Evolutionary conservation across 2,113 vertebrate genomes (phyloP), one percentile per base, ranked within the genome.

Genomic region (Vidua chalybeata): DNA sequence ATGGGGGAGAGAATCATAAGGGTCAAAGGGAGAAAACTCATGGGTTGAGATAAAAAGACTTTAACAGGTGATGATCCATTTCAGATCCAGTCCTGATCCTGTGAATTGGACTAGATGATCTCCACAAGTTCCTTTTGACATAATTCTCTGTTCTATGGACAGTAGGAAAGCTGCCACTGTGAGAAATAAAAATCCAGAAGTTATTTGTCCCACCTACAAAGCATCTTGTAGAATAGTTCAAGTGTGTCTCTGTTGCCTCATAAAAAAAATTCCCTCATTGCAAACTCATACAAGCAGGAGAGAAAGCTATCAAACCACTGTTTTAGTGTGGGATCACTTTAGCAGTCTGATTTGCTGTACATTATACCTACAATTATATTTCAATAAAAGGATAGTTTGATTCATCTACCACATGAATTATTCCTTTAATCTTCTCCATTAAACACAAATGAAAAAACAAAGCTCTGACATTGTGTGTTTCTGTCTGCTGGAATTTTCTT

Each of bases 401-500:
- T 91, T 96, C 5, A 24, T 96, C 79, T 94, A 71, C 46, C 56
- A 76, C 68, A 90, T 68, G 26, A 93, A 76, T 78, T 91, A 84
- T 92, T 88, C 21, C 75, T 95, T 94, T 90, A 43, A 74, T 74
- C 12, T 80, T 68, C 66, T 93, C 37, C 66, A 84, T 92, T 81
- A 88, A 93, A 51, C 51, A 73, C 31, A 91, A 84, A 45, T 30
- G 18, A 82, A 71, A 86, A 78, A 79, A 30, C 28, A 75, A 85
- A 52, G 24, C 41, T 78, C 31, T 84, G 51, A 85, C 27, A 55
- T 28, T 31, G 2, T 31, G 12, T 83, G 43, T 20, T 37, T 89
- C 18, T 80, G 7, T n/a, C 27, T 93, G 24, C 37, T 89, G 78
- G 37, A 27, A 56, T 74, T 89, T 84, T 74, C 84, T 93, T 63